Conservation (phyloP, 1,140 invertebrate species). For the Teleogryllus occipitalis region DNA sequence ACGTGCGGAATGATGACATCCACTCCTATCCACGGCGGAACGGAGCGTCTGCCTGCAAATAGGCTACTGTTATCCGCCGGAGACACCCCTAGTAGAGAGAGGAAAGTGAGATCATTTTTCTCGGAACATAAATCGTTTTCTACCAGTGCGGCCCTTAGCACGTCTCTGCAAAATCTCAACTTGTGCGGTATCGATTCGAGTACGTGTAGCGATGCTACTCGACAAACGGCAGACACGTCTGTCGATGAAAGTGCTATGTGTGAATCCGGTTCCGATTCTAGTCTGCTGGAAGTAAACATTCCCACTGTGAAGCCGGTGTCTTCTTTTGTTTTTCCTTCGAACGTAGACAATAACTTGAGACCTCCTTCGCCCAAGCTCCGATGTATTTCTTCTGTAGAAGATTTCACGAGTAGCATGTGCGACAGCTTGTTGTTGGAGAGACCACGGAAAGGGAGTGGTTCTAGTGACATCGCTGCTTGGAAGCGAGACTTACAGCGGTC, state of each 20-base stretch:
- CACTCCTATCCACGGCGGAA: too few relatives aligned
- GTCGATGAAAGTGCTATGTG: neutral
- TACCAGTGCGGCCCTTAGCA: neutral
- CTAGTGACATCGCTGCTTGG: conserved; percentile 28
- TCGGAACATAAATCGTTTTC: neutral
- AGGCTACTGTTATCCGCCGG: neutral
- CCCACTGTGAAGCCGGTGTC: neutral
- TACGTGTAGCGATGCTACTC: too few relatives aligned
- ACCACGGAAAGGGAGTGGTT: conserved; percentile 23
- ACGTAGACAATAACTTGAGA: neutral
- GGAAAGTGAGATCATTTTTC: neutral
- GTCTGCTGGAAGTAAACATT: neutral
- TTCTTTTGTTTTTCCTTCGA: neutral
- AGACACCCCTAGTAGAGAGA: neutral
- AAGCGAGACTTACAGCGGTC: conserved; percentile 18
- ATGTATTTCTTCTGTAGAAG: neutral
- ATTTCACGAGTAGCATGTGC: neutral
- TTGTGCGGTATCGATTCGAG: too few relatives aligned
- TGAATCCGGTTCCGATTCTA: neutral
- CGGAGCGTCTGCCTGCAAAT: neutral
- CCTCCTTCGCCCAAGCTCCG: neutral
- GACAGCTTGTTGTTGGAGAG: neutral
- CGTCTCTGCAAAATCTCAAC: neutral
- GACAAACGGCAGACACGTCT: neutral
- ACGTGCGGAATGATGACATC: too few relatives aligned